Base-by-base conservation (phyloP, 2,797 vertebrate species). In the Enteromius trimaculatus region DNA sequence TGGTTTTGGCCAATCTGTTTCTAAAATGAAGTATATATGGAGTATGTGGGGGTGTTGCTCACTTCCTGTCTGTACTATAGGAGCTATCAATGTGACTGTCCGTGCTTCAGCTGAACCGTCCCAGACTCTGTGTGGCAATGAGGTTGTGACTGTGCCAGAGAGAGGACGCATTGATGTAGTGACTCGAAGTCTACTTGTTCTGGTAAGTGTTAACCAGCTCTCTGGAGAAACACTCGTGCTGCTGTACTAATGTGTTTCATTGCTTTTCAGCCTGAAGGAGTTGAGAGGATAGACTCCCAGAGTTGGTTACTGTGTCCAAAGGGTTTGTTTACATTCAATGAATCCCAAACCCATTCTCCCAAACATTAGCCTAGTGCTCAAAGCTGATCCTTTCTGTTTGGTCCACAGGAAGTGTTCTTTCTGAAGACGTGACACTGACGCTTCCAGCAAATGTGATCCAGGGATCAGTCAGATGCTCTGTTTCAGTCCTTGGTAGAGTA, bases 121-220 rank as follows among this genome's bases (percentile, higher is more conserved):
- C 0, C 16, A 65, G 0, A 6, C 81, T 23, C 77, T 26, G 0
- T 97, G 96, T 89, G 85, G 86, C 69, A 91, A 90, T 19, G 91
- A 94, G 62, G 6, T 89, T 0, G 89, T 93, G 37, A 72, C 13
- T 0, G 89, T 94, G 1, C 95, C 93, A 5, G 85, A 89, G 0
- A 88, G 90, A 70, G 95, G 95, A 23, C 93, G 84, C 17, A 90
- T 92, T 4, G 95, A 96, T 11, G 84, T 87, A 66, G 90, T 93
- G 58, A 93, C 90, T 1, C 83, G 69, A 11, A 42, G 89, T 9
- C 86, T 95, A 65, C 88, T 91, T 2, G 91, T 95, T 3, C 91
- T 93, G 92, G 94, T 68, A 7, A 37, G 6, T 13, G 4, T 11
- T 49, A 31, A 26, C 4, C 23, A 26, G 19, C 51, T n/a, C n/a